Conservation (phyloP, 2,113 vertebrate species). For the Gallinago media region DNA sequence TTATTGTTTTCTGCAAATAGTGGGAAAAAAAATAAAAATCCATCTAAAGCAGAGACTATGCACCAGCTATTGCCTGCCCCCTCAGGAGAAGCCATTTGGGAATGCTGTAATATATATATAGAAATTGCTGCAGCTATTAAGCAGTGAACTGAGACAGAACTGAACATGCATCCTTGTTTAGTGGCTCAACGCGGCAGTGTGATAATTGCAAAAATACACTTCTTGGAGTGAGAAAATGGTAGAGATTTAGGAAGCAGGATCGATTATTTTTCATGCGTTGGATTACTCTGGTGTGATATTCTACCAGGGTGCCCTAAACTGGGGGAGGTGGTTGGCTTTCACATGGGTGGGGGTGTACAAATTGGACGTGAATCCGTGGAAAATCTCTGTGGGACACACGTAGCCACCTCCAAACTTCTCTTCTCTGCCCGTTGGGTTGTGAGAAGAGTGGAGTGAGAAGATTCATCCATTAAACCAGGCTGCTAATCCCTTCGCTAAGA, state of each 20-base stretch:
- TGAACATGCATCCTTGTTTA: slow-evolving; percentile 5
- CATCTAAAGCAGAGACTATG: not conserved
- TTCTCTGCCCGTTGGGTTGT: not conserved
- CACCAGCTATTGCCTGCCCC: not conserved
- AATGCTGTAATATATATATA: not conserved
- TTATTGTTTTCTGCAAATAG: not conserved
- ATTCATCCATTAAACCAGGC: not conserved
- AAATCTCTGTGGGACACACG: not conserved
- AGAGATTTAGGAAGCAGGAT: not conserved
- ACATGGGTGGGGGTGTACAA: not conserved
- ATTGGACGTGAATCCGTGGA: not conserved
- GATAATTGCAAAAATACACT: slow-evolving; percentile 30
- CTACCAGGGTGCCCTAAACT: not conserved
- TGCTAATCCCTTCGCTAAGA: not conserved
- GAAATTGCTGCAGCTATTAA: not conserved
- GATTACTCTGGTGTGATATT: not conserved
- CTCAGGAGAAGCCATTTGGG: not conserved
- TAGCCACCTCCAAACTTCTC: not conserved
- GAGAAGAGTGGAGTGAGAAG: not conserved
- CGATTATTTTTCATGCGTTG: not conserved
- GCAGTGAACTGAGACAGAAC: not conserved
- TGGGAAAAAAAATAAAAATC: not conserved
- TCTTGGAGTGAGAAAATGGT: not conserved
- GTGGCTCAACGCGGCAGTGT: not conserved
- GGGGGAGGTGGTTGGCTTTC: not conserved